Evolutionary conservation across 2,113 vertebrate genomes (phyloP).

Genomic region (Nansenia antarctica): DNA sequence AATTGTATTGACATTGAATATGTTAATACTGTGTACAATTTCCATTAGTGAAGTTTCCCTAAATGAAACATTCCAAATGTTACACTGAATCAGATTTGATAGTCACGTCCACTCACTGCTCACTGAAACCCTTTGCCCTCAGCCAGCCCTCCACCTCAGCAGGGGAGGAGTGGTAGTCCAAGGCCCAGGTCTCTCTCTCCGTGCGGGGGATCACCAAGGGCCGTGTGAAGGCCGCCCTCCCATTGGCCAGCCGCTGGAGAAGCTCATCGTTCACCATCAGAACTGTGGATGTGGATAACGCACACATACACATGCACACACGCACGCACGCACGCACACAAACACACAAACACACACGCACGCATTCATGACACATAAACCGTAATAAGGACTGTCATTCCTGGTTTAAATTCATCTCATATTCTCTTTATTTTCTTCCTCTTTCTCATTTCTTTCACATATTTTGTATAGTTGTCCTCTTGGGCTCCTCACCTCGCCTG

Average conservation of each 20-base stretch:
- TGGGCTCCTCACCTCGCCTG: no score
- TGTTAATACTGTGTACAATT: background rate
- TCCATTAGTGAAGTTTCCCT: background rate
- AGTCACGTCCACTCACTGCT: constrained; percentile 66
- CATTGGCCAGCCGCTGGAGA: constrained; percentile 73
- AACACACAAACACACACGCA: no score
- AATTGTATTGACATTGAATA: no score
- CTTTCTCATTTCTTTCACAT: no score
- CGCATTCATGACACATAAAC: no score
- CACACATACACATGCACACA: no score
- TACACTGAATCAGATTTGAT: background rate
- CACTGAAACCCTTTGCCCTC: constrained; percentile 81
- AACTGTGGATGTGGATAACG: constrained; percentile 44
- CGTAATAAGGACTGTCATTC: no score
- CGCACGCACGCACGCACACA: no score
- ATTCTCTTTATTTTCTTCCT: no score
- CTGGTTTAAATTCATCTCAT: no score
- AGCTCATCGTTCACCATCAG: constrained; percentile 81
- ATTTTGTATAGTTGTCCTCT: no score
- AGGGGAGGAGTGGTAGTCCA: constrained; percentile 73
- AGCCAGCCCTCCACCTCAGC: constrained; percentile 83
- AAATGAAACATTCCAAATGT: no score
- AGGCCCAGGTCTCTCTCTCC: constrained; percentile 65
- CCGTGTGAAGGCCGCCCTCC: constrained; percentile 66
- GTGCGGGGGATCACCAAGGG: constrained; percentile 75